Percentiles rank a stretch among this genome's conserved stretches.
Evolutionary conservation across 2,888 invertebrate genomes (phyloP).

Genomic region (Caenorhabditis sp.): DNA sequence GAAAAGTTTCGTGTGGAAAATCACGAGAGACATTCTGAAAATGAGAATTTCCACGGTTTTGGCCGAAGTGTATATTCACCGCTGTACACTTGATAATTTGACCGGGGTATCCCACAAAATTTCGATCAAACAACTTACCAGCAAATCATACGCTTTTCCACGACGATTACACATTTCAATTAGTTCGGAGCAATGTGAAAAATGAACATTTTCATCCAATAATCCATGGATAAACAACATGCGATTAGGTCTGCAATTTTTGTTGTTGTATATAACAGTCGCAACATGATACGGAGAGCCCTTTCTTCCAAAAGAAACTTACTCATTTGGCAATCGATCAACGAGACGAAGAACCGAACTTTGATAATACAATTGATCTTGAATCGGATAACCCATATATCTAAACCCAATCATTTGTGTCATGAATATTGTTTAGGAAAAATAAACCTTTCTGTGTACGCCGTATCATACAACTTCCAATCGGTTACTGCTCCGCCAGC

Average conservation of each 20-base stretch:
- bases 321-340: constrained; percentile 90
- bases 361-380: constrained; percentile 74
- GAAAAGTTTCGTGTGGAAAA: too few species aligned
- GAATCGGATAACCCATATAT: constrained; percentile 62
- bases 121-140: constrained; percentile 75
- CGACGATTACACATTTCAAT: constrained; percentile 87
- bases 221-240: constrained; percentile 93
- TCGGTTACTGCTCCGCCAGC: constrained; percentile 97
- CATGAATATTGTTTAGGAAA: not conserved
- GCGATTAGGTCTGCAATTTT: constrained; percentile 75
- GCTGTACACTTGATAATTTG: too few species aligned
- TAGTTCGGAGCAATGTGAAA: constrained; percentile 90
- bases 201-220: constrained; percentile 95
- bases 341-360: constrained; percentile 87
- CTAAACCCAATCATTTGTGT: constrained; percentile 7
- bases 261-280: too few species aligned
- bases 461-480: constrained; percentile 97
- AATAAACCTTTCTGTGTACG: constrained; percentile 83
- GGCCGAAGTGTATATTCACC: too few species aligned
- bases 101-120: too few species aligned
- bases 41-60: too few species aligned
- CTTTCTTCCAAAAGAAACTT: constrained; percentile 46
- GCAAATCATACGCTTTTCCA: constrained; percentile 93
- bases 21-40: too few species aligned
- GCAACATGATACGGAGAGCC: too few species aligned